phyloP scores from a whole-genome alignment of 2,888 invertebrate species.

The Andrena flavipes region DNA sequence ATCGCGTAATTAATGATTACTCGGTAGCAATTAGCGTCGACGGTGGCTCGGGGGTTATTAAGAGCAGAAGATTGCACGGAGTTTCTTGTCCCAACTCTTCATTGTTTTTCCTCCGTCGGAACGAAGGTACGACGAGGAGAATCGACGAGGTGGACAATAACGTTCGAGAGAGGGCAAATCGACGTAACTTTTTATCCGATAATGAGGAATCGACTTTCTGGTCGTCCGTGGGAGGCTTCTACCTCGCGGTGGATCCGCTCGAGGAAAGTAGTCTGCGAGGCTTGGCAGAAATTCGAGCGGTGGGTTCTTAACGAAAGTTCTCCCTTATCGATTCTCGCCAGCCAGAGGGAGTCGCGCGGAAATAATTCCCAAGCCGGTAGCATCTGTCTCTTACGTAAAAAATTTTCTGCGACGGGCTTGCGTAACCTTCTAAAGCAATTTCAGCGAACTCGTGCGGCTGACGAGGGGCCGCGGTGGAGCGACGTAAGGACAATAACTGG shows the following conservation, averaged over 20 bases:
- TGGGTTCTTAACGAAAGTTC: not conserved
- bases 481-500: too few relatives aligned
- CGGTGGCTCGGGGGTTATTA: slow-evolving; percentile 2
- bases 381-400: slow-evolving; percentile 19
- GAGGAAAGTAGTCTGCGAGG: not conserved
- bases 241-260: not conserved
- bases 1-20: slow-evolving; percentile 24
- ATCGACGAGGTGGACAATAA: not conserved
- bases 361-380: slow-evolving; percentile 2
- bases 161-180: not conserved
- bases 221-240: not conserved
- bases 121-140: not conserved
- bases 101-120: slow-evolving; percentile 2
- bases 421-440: slow-evolving; percentile 31
- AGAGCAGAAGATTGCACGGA: slow-evolving; percentile 5
- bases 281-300: not conserved
- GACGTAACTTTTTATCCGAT: slow-evolving; percentile 16
- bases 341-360: not conserved
- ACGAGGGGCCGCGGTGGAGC: too few relatives aligned
- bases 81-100: not conserved
- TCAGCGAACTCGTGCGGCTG: slow-evolving; percentile 5
- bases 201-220: slow-evolving; percentile 38
- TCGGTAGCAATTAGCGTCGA: slow-evolving; percentile 10
- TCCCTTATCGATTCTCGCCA: not conserved
- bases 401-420: slow-evolving; percentile 2